A percentile compares a stretch with the other conserved stretches of the same genome.
These are phyloP conservation scores for Lepidochrysops patricia DNA, from an alignment of 2,888 invertebrate species.

Conservation along the genomic window DNA sequence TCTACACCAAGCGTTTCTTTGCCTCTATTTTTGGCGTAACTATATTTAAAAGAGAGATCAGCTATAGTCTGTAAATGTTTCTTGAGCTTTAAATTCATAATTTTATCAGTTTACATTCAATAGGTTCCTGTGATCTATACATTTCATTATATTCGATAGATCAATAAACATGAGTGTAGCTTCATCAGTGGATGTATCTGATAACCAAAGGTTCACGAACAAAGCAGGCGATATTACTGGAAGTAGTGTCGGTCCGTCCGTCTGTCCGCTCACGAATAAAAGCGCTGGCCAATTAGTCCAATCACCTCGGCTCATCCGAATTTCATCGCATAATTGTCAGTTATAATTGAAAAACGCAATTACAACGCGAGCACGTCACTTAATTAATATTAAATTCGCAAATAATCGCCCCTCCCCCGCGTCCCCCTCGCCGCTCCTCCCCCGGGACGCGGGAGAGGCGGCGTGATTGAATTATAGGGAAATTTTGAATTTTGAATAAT, in stretches of 20 bases:
- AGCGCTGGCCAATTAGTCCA: conserved; percentile 48
- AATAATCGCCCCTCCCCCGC: conserved; percentile 60
- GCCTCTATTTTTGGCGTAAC: background rate
- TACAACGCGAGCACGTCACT: conserved; percentile 60
- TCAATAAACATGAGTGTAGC: no score
- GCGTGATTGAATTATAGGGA: conserved; percentile 71
- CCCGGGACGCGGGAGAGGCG: conserved; percentile 42
- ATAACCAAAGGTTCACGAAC: background rate
- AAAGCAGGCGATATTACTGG: background rate
- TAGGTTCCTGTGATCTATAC: no score
- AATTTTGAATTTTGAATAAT: conserved; percentile 73
- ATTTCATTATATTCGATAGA: no score
- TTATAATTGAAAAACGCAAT: conserved; percentile 73
- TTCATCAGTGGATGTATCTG: no score
- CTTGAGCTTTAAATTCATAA: no score
- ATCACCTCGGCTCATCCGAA: conserved; percentile 55
- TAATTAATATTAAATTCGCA: conserved; percentile 76
- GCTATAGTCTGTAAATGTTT: no score
- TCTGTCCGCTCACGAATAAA: background rate
- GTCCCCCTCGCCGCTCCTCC: conserved; percentile 35
- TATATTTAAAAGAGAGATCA: no score
- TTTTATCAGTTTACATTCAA: no score
- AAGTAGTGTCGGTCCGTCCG: background rate
- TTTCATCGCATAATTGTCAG: conserved; percentile 69
- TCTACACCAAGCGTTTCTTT: background rate